Percentiles rank a stretch among this genome's conserved stretches.
phyloP scores from a whole-genome alignment of 1,140 invertebrate species.

The Musca domestica region DNA sequence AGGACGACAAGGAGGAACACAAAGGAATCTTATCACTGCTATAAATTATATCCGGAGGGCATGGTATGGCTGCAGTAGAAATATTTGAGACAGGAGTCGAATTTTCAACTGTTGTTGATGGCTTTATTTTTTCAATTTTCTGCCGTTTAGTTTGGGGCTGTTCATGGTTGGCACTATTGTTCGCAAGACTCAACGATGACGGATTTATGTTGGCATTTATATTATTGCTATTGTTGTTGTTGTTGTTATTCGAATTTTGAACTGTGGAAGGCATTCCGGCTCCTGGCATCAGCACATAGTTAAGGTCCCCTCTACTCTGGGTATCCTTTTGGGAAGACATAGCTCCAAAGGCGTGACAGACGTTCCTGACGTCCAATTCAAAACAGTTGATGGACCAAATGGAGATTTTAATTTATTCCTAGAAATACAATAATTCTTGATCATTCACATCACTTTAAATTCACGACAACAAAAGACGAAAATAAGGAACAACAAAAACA shows the following conservation, averaged over 20 bases:
- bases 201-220: not conserved
- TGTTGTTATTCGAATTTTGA: not conserved
- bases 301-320: not conserved
- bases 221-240: not conserved
- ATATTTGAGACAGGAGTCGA: slow-evolving; percentile 53
- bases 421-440: not conserved
- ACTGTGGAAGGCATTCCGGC: not conserved
- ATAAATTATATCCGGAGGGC: slow-evolving; percentile 40
- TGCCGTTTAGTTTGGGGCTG: slow-evolving; percentile 50
- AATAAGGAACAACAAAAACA: not conserved
- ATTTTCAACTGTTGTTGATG: not conserved
- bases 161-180: slow-evolving; percentile 30
- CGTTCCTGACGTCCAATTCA: slow-evolving; percentile 1
- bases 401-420: not conserved
- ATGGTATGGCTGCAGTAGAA: slow-evolving; percentile 28
- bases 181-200: not conserved
- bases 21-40: slow-evolving; percentile 32
- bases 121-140: slow-evolving; percentile 44
- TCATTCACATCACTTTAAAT: no score
- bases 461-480: not conserved
- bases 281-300: not conserved
- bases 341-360: not conserved
- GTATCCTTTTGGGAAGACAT: slow-evolving; percentile 6
- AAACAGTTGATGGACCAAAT: not conserved
- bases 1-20: slow-evolving; percentile 45